Percentiles rank a stretch among this genome's conserved stretches.
These are phyloP conservation scores for Eudyptes chrysolophus DNA, from an alignment of 2,113 vertebrate genomes.

Conservation along the genomic window DNA sequence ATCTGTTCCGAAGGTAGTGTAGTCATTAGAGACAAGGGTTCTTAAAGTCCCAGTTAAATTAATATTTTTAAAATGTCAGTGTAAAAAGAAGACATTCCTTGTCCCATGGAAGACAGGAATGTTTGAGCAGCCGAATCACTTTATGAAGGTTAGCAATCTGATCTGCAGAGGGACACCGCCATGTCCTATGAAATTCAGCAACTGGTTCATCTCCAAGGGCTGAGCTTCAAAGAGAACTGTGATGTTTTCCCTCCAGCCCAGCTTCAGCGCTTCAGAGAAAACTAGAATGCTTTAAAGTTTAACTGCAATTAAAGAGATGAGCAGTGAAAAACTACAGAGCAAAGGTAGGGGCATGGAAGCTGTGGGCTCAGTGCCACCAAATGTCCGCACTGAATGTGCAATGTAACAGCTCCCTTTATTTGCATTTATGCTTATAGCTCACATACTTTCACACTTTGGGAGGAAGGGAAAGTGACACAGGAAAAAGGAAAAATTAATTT, in stretches of 20 bases:
- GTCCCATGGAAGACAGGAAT: neutral
- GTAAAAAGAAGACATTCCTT: neutral
- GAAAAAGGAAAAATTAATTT: neutral
- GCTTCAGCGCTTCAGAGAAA: conserved; percentile 33
- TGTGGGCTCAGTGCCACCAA: neutral
- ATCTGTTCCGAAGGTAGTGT: neutral
- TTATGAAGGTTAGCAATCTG: neutral
- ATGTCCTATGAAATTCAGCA: conserved; percentile 14
- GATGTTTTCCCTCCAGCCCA: conserved; percentile 28
- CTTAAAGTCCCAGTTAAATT: neutral
- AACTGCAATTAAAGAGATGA: conserved; percentile 34
- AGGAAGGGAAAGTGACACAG: neutral
- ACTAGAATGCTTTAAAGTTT: conserved; percentile 27
- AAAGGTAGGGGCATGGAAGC: conserved; percentile 28
- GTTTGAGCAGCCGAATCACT: neutral
- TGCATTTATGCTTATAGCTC: neutral
- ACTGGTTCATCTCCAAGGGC: neutral
- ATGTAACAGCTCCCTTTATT: neutral
- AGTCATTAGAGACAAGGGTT: neutral
- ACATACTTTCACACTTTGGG: neutral
- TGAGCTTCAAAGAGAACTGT: conserved; percentile 31
- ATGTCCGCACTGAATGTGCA: neutral
- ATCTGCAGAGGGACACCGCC: neutral
- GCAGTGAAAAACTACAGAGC: neutral
- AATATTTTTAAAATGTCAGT: neutral